Evolutionary conservation across 37 sponge, comb jelly and placozoan genomes (phyloP), one percentile per base, ranked within the genome.

Genomic region (Aplysina aerophoba): DNA sequence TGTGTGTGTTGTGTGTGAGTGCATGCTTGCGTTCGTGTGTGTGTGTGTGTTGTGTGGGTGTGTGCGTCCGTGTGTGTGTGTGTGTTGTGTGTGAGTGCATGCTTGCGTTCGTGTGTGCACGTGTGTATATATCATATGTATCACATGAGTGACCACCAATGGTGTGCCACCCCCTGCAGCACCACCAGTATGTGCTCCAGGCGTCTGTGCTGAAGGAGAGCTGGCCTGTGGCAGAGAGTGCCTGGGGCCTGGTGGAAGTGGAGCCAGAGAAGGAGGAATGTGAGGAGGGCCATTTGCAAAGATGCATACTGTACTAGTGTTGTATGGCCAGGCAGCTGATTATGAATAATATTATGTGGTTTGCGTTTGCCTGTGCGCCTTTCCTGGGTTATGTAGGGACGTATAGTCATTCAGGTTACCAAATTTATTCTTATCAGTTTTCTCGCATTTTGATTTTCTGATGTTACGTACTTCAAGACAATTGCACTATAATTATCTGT

Each of bases 151-250:
- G n/a, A 6, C 55, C 79, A 36, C 40, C 77, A 74, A 74, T 13
- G 19, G 77, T 41, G 28, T n/a, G n/a, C n/a, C n/a, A n/a, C n/a
- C n/a, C n/a, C n/a, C 53, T 60, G 3, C 73, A 93, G 94, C 74
- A 81, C 41, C 92, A 89, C 88, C 85, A 92, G 81, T 98, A 96
- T 60, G 65, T 94, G 25, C 68, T 96, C 4, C 79, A 81, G 17
- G 97, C 89, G 0, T 90, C 83, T 6, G 91, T 98, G 25, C 77
- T 94, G 17, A 53, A 82, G 25, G 79, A 94, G 24, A 88, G 89
- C 54, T 98, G 98, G 98, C 83, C 91, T 0, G 62, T 81, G 28
- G 44, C 82, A 11, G 96, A 93, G 81, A 96, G 89, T 82, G 91
- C 96, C 13, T 92, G 93, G 96, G 63, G 67, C 11, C 72, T 80